phyloP scores from a whole-genome alignment of 2,797 vertebrate species.

The Lindbergichthys nudifrons region DNA sequence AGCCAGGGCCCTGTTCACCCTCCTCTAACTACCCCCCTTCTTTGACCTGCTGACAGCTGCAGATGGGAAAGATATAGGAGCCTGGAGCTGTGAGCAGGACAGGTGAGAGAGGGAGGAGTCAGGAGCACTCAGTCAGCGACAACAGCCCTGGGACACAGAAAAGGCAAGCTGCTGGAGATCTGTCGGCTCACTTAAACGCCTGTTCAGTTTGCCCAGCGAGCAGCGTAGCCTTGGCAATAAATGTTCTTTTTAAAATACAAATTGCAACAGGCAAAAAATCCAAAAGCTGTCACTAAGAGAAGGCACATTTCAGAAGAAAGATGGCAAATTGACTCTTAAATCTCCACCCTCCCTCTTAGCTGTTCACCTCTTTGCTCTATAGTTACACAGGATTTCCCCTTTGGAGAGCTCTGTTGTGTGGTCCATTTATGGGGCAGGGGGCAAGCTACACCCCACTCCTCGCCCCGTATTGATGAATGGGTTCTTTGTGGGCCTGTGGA shows the following conservation, averaged over 20 bases:
- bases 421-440: slow-evolving; percentile 82
- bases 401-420: slow-evolving; percentile 81
- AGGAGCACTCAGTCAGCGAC: slow-evolving; percentile 61
- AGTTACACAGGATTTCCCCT: slow-evolving; percentile 81
- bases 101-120: slow-evolving; percentile 81
- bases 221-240: slow-evolving; percentile 1
- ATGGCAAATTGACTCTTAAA: slow-evolving; percentile 62
- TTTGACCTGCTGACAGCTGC: slow-evolving; percentile 85
- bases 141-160: slow-evolving; percentile 70
- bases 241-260: slow-evolving; percentile 34
- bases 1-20: slow-evolving; percentile 77
- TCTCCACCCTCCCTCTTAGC: slow-evolving; percentile 71
- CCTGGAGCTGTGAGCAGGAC: slow-evolving; percentile 76
- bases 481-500: slow-evolving; percentile 85
- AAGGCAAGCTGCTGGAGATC: slow-evolving; percentile 53
- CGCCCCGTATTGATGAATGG: slow-evolving; percentile 80
- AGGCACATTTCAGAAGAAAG: slow-evolving; percentile 41
- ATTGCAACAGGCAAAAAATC: slow-evolving; percentile 33
- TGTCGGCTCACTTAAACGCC: slow-evolving; percentile 34
- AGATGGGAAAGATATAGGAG: slow-evolving; percentile 85
- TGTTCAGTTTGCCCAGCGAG: slow-evolving; percentile 17
- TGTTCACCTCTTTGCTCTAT: slow-evolving; percentile 71
- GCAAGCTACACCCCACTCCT: slow-evolving; percentile 76
- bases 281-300: slow-evolving; percentile 53
- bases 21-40: slow-evolving; percentile 64